Percentiles rank a stretch among this genome's conserved stretches.
phyloP scores from a whole-genome alignment of 2,888 invertebrate species.

The Yponomeuta sedellus region DNA sequence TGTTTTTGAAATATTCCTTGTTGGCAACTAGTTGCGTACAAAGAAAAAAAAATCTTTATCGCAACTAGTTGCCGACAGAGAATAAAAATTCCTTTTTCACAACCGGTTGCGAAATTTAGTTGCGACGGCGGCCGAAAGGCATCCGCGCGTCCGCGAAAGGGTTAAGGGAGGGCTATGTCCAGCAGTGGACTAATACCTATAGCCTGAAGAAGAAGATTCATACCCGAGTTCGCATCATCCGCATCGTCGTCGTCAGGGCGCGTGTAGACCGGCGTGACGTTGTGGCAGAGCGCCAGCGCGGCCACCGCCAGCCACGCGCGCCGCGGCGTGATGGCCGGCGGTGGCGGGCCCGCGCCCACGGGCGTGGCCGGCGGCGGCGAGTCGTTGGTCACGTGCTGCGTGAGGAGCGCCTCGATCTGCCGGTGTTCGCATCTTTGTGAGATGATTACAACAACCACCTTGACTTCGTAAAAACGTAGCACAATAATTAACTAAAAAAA shows the following conservation, averaged over 20 bases:
- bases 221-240: constrained; percentile 46
- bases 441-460: neutral
- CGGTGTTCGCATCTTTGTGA: constrained; percentile 23
- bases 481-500: no score
- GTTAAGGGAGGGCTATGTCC: no score
- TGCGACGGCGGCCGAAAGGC: no score
- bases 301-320: constrained; percentile 93
- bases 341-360: constrained; percentile 12
- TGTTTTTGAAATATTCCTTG: no score
- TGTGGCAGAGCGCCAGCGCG: constrained; percentile 97
- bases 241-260: constrained; percentile 39
- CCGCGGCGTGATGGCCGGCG: constrained; percentile 41
- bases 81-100: no score
- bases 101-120: no score
- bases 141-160: no score
- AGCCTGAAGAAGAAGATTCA: no score
- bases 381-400: constrained; percentile 65
- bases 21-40: no score
- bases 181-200: no score
- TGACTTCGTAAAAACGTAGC: neutral
- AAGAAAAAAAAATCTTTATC: no score
- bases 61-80: no score
- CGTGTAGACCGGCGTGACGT: constrained; percentile 98
- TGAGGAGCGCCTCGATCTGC: constrained; percentile 59
- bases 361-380: constrained; percentile 42